Evolutionary conservation across 92 coral and sea anemone species (phyloP), one percentile per base, ranked within the genome.

Genomic region (Virgularia gustaviana): DNA sequence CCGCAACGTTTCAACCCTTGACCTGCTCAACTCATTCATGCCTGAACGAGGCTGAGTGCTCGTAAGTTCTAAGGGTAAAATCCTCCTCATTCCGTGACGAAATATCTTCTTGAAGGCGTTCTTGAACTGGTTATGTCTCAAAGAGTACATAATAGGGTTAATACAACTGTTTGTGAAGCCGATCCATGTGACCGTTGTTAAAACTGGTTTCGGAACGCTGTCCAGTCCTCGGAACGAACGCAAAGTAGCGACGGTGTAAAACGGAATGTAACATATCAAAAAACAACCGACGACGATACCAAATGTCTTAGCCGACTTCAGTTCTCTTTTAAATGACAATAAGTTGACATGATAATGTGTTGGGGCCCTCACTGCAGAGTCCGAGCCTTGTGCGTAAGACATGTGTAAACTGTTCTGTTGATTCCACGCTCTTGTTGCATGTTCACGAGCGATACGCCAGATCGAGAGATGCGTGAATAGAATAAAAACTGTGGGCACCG

Each of bases 121-220:
- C 37, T 85, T 89, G 62, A 91, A 89, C 23, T 88, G 86, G 30
- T 84, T 52, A 70, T 89, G 84, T 53, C 97, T 75, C 35, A 89
- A 49, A 3, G 89, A 87, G 47, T 91, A 91, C 28, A 91, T 76
- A 15, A 91, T 49, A 16, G 97, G 97, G 71, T 91, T 91, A 43
- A 90, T 72, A 54, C 83, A 91, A 8, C 91, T 89, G 52, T 91
- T 91, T 4, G 90, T 81, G 70, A 88, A 91, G 2, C 84, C 97
- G 4, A 91, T 30, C 97, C 97, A 91, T 38, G 86, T 91, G 6
- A 88, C 81, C 3, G 82, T 23, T 1, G 79, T 52, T 27, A 87
- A 73, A 12, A 66, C 82, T 47, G 71, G 47, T 9, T 78, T 38
- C 12, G 85, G 71, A 5, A 91, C 85, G 3, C 73, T 74, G 16